phyloP scores from a whole-genome alignment of 2,113 vertebrate genomes.

The Oenanthe oenanthe region DNA sequence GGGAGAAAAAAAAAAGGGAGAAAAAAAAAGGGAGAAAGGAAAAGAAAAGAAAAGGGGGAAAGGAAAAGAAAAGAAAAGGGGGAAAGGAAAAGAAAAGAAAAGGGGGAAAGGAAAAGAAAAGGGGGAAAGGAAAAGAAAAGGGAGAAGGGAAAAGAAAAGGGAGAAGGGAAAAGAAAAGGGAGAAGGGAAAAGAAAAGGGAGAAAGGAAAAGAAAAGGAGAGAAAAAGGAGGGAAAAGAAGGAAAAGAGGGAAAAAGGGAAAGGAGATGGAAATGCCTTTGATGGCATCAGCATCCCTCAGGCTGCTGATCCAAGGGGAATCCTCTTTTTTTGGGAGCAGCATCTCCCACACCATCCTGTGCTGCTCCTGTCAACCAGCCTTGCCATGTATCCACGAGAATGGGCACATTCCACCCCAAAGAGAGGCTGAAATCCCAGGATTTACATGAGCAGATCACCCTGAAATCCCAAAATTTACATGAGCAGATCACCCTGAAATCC shows the following conservation, averaged over 20 bases:
- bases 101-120: too few relatives aligned
- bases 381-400: rapidly evolving
- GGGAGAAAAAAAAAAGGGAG: too few relatives aligned
- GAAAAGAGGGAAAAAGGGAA: too few relatives aligned
- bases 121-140: too few relatives aligned
- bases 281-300: background rate
- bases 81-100: too few relatives aligned
- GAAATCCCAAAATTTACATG: rapidly evolving
- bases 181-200: background rate
- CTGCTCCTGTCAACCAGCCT: rapidly evolving
- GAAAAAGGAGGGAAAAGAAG: background rate
- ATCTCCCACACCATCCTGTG: background rate
- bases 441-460: rapidly evolving
- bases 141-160: too few relatives aligned
- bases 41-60: too few relatives aligned
- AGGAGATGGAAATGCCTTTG: background rate
- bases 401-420: rapidly evolving
- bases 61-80: background rate
- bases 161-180: background rate
- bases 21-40: background rate
- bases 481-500: too few relatives aligned
- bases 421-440: background rate
- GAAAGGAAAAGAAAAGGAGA: background rate
- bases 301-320: background rate
- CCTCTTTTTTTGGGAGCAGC: background rate